phyloP scores from a whole-genome alignment of 2,113 vertebrate genomes.

The Rhadina sibilatrix region DNA sequence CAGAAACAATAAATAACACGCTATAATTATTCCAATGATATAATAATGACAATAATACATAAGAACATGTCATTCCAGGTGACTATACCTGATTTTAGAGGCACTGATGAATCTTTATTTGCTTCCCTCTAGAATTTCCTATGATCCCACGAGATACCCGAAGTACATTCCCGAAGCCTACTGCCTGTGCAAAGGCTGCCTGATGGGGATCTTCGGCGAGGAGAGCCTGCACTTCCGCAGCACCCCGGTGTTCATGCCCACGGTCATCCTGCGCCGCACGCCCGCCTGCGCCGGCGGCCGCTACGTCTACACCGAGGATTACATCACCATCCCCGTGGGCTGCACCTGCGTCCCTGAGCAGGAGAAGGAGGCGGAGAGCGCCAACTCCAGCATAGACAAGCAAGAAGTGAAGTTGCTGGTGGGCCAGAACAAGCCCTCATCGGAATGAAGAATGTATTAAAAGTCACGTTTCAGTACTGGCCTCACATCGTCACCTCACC shows the following conservation, averaged over 20 bases:
- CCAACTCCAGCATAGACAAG: constrained; percentile 78
- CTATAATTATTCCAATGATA: background rate
- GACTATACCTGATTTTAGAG: background rate
- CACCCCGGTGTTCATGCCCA: constrained; percentile 84
- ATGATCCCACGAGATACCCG: constrained; percentile 84
- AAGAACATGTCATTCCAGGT: background rate
- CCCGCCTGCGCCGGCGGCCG: constrained; percentile 82
- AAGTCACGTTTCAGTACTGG: background rate
- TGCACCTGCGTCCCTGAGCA: constrained; percentile 88
- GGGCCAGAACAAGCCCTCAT: constrained; percentile 51
- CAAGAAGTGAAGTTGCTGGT: constrained; percentile 64
- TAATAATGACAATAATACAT: background rate
- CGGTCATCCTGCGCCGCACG: constrained; percentile 83
- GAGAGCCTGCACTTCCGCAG: constrained; percentile 85
- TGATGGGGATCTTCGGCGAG: constrained; percentile 76
- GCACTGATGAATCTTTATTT: background rate
- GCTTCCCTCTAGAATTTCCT: constrained; percentile 78
- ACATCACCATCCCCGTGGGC: constrained; percentile 88
- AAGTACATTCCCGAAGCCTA: constrained; percentile 92
- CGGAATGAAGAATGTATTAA: constrained; percentile 10
- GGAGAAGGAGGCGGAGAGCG: constrained; percentile 22
- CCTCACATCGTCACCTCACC: background rate
- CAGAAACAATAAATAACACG: background rate
- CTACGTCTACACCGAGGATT: constrained; percentile 84
- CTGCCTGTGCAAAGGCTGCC: constrained; percentile 92